phyloP scores from a whole-genome alignment of 2,797 vertebrate genomes.

The Acipenser transmontanus region DNA sequence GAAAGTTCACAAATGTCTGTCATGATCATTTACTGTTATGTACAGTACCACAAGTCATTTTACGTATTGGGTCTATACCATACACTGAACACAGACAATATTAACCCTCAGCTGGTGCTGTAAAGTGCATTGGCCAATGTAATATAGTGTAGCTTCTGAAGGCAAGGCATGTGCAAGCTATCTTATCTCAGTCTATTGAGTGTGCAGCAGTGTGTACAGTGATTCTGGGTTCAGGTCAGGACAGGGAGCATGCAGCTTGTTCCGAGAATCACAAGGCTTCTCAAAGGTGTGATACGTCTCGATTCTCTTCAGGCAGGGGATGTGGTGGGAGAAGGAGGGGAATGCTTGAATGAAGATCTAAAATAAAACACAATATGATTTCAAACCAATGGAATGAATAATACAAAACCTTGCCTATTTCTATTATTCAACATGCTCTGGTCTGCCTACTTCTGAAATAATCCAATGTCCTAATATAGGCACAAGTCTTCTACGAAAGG shows the following conservation, averaged over 20 bases:
- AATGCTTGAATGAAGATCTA: constrained; percentile 60
- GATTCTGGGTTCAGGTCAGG: constrained; percentile 7
- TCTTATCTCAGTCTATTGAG: neutral
- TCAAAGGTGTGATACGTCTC: constrained; percentile 46
- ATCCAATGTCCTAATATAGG: no score
- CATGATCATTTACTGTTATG: no score
- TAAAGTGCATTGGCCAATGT: neutral
- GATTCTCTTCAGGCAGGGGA: constrained; percentile 50
- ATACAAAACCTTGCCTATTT: constrained; percentile 16
- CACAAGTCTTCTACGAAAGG: no score
- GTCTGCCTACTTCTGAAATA: no score
- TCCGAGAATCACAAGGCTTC: constrained; percentile 49
- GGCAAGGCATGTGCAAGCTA: constrained; percentile 1
- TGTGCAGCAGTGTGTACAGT: neutral
- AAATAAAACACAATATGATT: constrained; percentile 46
- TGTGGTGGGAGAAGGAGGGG: constrained; percentile 46
- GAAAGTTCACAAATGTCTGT: no score
- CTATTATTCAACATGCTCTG: no score
- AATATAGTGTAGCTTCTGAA: neutral
- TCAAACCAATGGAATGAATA: constrained; percentile 29
- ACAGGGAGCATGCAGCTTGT: constrained; percentile 5
- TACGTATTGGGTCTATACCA: no score
- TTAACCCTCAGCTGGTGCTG: no score
- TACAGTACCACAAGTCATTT: no score
- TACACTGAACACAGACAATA: no score